These are phyloP conservation scores for Syndactyla subalaris DNA, from an alignment of 2,797 vertebrate species.

Conservation along the genomic window DNA sequence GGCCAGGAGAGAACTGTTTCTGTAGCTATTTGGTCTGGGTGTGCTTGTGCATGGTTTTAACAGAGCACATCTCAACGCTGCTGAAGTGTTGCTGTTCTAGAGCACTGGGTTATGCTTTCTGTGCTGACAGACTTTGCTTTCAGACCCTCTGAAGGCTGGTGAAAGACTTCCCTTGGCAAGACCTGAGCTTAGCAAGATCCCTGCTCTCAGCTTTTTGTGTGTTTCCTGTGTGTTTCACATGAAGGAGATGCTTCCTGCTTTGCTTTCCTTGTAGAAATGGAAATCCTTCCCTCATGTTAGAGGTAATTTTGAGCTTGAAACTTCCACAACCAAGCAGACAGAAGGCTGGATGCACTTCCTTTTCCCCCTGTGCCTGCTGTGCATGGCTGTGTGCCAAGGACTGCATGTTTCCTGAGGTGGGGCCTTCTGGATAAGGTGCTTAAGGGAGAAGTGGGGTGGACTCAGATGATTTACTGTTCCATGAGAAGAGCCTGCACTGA, in stretches of 20 bases:
- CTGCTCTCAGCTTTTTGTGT: neutral
- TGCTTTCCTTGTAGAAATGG: neutral
- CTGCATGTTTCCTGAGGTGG: rapidly evolving
- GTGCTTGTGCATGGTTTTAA: neutral
- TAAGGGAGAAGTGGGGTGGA: neutral
- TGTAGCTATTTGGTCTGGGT: neutral
- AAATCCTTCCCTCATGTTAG: neutral
- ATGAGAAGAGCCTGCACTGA: neutral
- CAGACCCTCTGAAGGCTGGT: neutral
- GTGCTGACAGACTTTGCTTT: neutral
- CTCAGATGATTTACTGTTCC: neutral
- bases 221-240: neutral
- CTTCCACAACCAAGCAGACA: neutral
- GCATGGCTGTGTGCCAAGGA: neutral
- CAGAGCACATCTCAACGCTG: neutral
- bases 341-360: neutral
- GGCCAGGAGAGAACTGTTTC: neutral
- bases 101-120: neutral
- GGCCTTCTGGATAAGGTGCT: neutral
- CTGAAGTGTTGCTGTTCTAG: neutral
- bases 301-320: neutral
- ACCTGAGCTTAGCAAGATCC: neutral
- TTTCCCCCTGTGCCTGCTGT: neutral
- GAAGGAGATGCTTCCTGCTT: neutral
- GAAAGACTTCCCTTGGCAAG: neutral